Conservation (phyloP, 2,888 invertebrate species). For the Synergus gifuensis region DNA sequence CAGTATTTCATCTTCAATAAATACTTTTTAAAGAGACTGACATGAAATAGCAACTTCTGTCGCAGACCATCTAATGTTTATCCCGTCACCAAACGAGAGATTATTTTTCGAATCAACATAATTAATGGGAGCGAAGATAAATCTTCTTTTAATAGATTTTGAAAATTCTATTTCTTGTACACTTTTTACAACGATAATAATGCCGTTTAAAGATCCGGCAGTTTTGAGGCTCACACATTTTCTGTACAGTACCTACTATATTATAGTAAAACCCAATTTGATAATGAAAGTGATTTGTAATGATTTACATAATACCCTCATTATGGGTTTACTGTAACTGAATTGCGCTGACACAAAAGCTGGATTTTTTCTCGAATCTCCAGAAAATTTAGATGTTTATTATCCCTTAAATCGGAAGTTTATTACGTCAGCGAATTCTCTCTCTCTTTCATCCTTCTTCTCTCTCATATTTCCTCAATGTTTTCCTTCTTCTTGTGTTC, state of each 20-base stretch:
- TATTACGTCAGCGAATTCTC: slow-evolving; percentile 71
- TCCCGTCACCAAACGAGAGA: slow-evolving; percentile 30
- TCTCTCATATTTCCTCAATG: slow-evolving; percentile 45
- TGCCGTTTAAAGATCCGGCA: neutral
- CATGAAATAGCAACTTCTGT: slow-evolving; percentile 3
- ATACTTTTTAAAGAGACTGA: slow-evolving; percentile 20
- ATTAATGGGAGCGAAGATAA: slow-evolving; percentile 16
- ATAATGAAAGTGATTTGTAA: too few species aligned
- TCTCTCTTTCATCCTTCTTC: slow-evolving; percentile 46
- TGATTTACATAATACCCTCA: too few species aligned
- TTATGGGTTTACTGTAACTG: too few species aligned
- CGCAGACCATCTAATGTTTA: slow-evolving; percentile 8
- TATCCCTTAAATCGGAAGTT: slow-evolving; percentile 48
- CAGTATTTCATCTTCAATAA: slow-evolving; percentile 29
- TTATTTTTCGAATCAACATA: slow-evolving; percentile 33
- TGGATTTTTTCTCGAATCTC: neutral
- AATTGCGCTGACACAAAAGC: neutral
- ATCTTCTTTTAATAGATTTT: slow-evolving; percentile 38
- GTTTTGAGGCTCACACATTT: neutral
- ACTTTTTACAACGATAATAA: neutral
- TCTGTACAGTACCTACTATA: too few species aligned
- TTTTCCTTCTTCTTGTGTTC: slow-evolving; percentile 42
- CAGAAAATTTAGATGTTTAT: neutral
- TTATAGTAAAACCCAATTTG: too few species aligned
- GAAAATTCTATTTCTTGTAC: neutral